Percentiles rank a stretch among this genome's conserved stretches.
Conservation (phyloP, 2,888 invertebrate genomes). For the Sisyra terminalis region DNA sequence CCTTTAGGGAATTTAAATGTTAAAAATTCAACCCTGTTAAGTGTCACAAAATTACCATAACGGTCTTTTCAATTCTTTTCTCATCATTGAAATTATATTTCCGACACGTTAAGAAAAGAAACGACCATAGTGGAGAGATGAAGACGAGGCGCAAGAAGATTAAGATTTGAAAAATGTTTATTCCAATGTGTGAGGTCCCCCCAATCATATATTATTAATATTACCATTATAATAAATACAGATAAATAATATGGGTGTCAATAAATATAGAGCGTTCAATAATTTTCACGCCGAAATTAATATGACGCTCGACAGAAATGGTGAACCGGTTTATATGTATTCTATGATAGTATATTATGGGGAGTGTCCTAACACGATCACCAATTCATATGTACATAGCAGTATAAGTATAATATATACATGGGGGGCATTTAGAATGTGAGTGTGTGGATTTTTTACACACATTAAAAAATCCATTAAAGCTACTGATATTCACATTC, state of each 20-base stretch:
- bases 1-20: too few species aligned
- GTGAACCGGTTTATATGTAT: not conserved
- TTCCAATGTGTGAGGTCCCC: conserved; percentile 7
- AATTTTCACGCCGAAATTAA: conserved; percentile 1
- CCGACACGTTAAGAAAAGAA: too few species aligned
- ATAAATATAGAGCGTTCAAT: not conserved
- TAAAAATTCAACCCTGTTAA: too few species aligned
- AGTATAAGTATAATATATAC: too few species aligned
- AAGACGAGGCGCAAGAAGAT: too few species aligned
- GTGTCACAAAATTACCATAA: too few species aligned
- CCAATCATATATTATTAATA: not conserved
- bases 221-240: too few species aligned
- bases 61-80: too few species aligned
- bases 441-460: conserved; percentile 4
- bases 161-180: not conserved
- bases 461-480: conserved; percentile 5
- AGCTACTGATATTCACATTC: conserved; percentile 10
- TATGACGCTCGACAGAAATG: not conserved
- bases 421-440: conserved; percentile 7
- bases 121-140: too few species aligned
- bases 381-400: not conserved
- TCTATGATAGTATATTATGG: conserved; percentile 6
- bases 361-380: conserved; percentile 12
- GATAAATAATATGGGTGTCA: too few species aligned
- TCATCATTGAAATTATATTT: too few species aligned